These are phyloP conservation scores for Noctua fimbriata DNA, from an alignment of 2,888 invertebrate genomes.

Conservation along the genomic window DNA sequence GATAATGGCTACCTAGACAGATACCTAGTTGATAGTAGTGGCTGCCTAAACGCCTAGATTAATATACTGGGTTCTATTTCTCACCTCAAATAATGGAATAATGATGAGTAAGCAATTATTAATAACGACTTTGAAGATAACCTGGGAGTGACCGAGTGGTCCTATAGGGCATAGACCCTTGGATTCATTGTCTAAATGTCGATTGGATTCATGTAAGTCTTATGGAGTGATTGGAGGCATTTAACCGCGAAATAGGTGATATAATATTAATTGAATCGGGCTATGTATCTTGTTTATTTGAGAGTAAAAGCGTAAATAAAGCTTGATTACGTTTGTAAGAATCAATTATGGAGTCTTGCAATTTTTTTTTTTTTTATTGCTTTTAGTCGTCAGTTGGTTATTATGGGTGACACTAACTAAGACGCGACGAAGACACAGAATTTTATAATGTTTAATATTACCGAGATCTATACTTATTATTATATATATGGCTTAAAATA, in stretches of 20 bases:
- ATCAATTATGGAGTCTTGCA: not conserved
- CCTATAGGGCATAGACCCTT: not conserved
- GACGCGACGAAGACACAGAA: no score
- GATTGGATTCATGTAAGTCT: constrained; percentile 1
- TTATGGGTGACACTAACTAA: not conserved
- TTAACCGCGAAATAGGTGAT: constrained; percentile 15
- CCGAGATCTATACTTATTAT: not conserved
- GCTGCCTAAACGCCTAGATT: constrained; percentile 7
- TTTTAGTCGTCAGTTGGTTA: not conserved
- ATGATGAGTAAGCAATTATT: constrained; percentile 29
- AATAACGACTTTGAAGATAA: constrained; percentile 38
- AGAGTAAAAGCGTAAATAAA: not conserved
- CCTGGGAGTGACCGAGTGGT: constrained; percentile 15
- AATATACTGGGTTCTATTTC: constrained; percentile 8
- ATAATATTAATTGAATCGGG: constrained; percentile 26
- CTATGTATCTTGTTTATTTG: constrained; percentile 8
- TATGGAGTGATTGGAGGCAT: constrained; percentile 14
- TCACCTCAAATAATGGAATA: constrained; percentile 29
- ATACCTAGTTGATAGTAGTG: no score
- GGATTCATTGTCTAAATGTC: constrained; percentile 23
- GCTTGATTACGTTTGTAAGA: no score
- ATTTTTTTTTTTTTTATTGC: not conserved
- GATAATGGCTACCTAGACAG: no score
- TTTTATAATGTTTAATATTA: not conserved
- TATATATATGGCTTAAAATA: not conserved